Evolutionary conservation across 2,113 vertebrate genomes (phyloP), one percentile per base, ranked within the genome.

Genomic region (Merops nubicus): DNA sequence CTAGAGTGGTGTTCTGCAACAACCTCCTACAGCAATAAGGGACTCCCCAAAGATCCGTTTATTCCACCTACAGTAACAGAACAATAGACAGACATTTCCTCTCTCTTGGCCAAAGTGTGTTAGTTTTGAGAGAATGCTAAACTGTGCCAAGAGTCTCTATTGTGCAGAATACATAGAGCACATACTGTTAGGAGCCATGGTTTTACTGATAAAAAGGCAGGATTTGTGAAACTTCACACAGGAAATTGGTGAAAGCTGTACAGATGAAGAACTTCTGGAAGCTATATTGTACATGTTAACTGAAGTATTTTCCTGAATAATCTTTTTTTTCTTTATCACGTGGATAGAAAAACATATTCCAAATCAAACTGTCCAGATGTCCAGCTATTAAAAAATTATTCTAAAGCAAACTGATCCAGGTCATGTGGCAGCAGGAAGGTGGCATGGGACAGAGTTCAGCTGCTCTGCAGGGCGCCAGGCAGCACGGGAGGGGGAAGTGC

Each of bases 1-100:
- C 57, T 65, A 0, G 5, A 15, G 26, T 25, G 43, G 33, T n/a
- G 1, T 43, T 77, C 80, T 50, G 64, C 62, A 68, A 75, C 19
- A 64, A 92, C 85, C 93, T 81, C 96, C 93, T 51, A 11, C 56
- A 36, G 85, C 79, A 81, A 6, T 42, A 14, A 72, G 85, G 54
- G 88, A 57, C 53, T 95, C 93, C 68, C 83, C 7, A 7, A 53
- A 84, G 88, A 38, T 74, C 75, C 5, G 0, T 51, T 84, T 38
- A 5, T 68, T 50, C 67, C 72, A 45, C 91, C 95, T n/a, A 36
- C 68, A 65, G 31, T 3, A 22, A 18, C 29, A 38, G 33, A 92
- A 62, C 83, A 75, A 56, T 42, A 17, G 54, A 23, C 67, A 47
- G 78, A 72, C 18, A 20, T 29, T 92, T 87, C 86, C 95, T 69